Conservation (phyloP, 2,113 vertebrate genomes). For the Crypturellus undulatus region DNA sequence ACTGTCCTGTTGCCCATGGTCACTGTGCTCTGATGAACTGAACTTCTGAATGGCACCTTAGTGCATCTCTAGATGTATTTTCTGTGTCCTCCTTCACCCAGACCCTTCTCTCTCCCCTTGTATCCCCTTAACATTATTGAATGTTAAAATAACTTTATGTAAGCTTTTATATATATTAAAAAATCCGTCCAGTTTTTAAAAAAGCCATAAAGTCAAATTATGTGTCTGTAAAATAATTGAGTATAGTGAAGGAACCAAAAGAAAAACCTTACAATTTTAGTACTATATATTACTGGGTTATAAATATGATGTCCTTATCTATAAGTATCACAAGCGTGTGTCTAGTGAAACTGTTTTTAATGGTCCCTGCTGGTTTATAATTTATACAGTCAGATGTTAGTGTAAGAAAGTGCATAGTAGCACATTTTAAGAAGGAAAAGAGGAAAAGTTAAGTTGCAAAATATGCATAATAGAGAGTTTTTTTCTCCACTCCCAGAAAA, state of each 20-base stretch:
- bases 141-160: neutral
- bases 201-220: neutral
- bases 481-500: slow-evolving; percentile 49
- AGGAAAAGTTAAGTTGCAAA: slow-evolving; percentile 61
- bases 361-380: slow-evolving; percentile 44
- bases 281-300: slow-evolving; percentile 17
- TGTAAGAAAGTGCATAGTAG: neutral
- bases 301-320: slow-evolving; percentile 42
- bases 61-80: neutral
- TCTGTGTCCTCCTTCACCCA: accelerated
- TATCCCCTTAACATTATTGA: neutral
- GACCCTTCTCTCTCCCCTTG: too few relatives aligned
- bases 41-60: accelerated
- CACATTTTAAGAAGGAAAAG: slow-evolving; percentile 56
- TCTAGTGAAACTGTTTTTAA: slow-evolving; percentile 30
- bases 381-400: slow-evolving; percentile 49
- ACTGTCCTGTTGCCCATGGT: too few relatives aligned
- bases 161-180: neutral
- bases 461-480: slow-evolving; percentile 57
- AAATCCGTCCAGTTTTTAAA: neutral
- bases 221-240: neutral
- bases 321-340: neutral
- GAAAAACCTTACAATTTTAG: slow-evolving; percentile 23
- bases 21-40: neutral
- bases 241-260: neutral